Evolutionary conservation across 2,888 invertebrate species (phyloP), one percentile per base, ranked within the genome.

Genomic region (Tanypteryx hageni): DNA sequence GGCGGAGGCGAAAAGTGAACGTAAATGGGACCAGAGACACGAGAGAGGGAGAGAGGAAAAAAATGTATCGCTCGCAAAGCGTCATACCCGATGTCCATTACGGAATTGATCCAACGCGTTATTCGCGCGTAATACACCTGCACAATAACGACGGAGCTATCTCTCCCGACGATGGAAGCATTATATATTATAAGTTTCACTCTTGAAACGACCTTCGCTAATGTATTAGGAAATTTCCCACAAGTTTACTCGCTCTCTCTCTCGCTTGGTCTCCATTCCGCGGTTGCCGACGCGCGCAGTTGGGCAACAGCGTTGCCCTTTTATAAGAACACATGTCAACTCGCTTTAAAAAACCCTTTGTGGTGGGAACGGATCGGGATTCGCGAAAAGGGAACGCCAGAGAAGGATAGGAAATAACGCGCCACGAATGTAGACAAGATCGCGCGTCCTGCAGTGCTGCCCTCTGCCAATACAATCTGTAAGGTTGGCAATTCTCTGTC

Each of bases 301-400:
- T 76, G 76, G 27, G 76, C 22, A 76, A 76, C 27, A 76, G 27
- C 76, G 22, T 76, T 76, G 76, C 76, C 76, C 76, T 27, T 76
- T 76, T 16, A 8, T 7, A 64, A 10, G n/a, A n/a, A 68, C 22
- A 68, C n/a, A n/a, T 76, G 76, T 76, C 76, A n/a, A 76, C 76
- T 27, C 76, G 22, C 27, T 76, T 76, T 76, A 27, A 27, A 76
- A 11, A 27, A 76, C 27, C 27, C 76, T 76, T 76, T 22, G 76
- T 13, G 76, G 27, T 27, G 22, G 76, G 76, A 22, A 27, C 76
- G 27, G 22, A 76, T 76, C 27, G 68, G 68, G 68, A 68, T 68
- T 68, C n/a, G 64, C 64, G 16, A 11, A 68, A 18, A 13, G 44
- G 44, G 44, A 44, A 11, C 76, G 27, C 3, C 76, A 22, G 27